Evolutionary conservation across 2,888 invertebrate species (phyloP).

Genomic region (Trissolcus brochymenae): DNA sequence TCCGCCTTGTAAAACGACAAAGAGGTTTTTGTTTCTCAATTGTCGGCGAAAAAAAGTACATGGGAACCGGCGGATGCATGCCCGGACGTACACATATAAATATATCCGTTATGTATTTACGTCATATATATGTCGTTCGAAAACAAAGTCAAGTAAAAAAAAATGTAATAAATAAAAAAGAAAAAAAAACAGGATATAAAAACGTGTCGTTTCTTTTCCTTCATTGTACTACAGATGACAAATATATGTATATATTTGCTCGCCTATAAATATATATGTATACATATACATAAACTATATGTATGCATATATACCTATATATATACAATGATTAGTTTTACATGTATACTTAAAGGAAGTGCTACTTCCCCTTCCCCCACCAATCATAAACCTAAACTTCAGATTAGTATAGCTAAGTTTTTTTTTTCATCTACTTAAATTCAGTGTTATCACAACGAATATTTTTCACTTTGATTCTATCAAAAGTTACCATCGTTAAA

Average conservation of each 20-base stretch:
- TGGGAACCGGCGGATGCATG: constrained; percentile 16
- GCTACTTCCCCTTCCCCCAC: constrained; percentile 36
- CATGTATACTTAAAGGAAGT: constrained; percentile 49
- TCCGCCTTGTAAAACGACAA: constrained; percentile 16
- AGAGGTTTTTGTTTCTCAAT: constrained; percentile 4
- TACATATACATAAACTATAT: not conserved
- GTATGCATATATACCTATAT: constrained; percentile 42
- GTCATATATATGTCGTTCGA: too few species aligned
- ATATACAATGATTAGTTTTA: constrained; percentile 37
- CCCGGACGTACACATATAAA: constrained; percentile 6
- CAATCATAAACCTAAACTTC: constrained; percentile 63
- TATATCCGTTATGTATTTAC: constrained; percentile 2
- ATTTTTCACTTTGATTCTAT: constrained; percentile 73
- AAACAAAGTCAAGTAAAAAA: constrained; percentile 5
- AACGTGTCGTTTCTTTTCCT: constrained; percentile 59
- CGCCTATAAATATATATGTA: constrained; percentile 35
- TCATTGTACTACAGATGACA: constrained; percentile 56
- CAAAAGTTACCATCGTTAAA: constrained; percentile 67
- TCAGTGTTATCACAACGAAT: constrained; percentile 75
- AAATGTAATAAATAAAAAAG: constrained; percentile 10
- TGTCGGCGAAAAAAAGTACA: constrained; percentile 8
- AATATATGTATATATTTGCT: constrained; percentile 50
- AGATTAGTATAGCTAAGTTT: constrained; percentile 61
- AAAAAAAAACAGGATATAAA: constrained; percentile 11
- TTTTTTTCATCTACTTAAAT: constrained; percentile 64